These are phyloP conservation scores for Manis crassicaudata DNA, from an alignment of 2,797 vertebrate genomes.

Conservation along the genomic window DNA sequence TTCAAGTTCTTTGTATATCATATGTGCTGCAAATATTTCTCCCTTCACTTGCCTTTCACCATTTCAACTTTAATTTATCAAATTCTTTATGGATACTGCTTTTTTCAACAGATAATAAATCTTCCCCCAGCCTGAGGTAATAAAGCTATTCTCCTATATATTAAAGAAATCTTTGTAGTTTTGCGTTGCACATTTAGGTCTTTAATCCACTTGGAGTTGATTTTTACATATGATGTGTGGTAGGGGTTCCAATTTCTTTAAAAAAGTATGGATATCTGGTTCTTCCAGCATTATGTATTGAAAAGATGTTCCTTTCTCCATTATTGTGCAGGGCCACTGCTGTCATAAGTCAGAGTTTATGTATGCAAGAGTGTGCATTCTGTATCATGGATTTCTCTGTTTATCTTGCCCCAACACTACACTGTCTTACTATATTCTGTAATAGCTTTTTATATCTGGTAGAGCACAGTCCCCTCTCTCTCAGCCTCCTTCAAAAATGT, in stretches of 20 bases:
- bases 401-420: background rate
- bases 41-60: background rate
- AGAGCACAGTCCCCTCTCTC: background rate
- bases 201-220: background rate
- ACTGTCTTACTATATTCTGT: background rate
- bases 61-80: constrained; percentile 9
- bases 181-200: background rate
- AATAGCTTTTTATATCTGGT: background rate
- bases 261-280: background rate
- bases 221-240: background rate
- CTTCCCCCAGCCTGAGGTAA: background rate
- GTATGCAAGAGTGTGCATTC: background rate
- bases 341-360: background rate
- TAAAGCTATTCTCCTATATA: background rate
- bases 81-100: background rate
- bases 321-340: no score
- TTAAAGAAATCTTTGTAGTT: background rate
- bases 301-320: background rate
- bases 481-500: background rate
- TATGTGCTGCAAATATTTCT: background rate
- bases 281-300: background rate
- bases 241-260: background rate
- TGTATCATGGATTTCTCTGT: background rate
- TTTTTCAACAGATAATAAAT: background rate
- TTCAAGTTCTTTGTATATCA: background rate